Conservation (phyloP, 2,888 invertebrate species). For the Asteroscopus sphinx region DNA sequence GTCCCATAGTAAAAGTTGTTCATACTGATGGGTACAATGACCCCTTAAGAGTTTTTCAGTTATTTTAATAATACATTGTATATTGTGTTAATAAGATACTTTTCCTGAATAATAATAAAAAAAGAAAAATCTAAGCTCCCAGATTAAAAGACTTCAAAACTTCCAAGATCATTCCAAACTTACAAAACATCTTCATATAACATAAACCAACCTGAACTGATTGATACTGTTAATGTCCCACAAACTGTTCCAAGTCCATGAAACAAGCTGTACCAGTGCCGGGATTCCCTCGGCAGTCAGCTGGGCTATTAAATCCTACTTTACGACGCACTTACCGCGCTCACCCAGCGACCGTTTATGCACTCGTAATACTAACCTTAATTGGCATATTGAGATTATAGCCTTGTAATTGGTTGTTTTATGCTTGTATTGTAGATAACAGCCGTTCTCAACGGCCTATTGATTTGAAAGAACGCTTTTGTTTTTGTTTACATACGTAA, state of each 20-base stretch:
- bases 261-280: constrained; percentile 58
- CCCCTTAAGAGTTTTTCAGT: too few species aligned
- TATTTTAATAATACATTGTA: too few species aligned
- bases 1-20: too few species aligned
- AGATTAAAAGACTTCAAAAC: not conserved
- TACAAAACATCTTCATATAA: not conserved
- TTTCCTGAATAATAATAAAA: too few species aligned
- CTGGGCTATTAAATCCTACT: constrained; percentile 81
- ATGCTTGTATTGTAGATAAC: constrained; percentile 69
- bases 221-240: constrained; percentile 51
- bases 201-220: constrained; percentile 27
- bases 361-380: constrained; percentile 83
- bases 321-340: constrained; percentile 80
- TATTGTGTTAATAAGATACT: too few species aligned
- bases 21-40: too few species aligned
- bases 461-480: constrained; percentile 58
- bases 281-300: constrained; percentile 77
- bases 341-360: constrained; percentile 74
- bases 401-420: constrained; percentile 76
- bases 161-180: too few species aligned
- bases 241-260: constrained; percentile 51
- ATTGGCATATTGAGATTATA: constrained; percentile 87
- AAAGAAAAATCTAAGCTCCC: too few species aligned
- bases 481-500: constrained; percentile 55
- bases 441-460: constrained; percentile 65